Evolutionary conservation across 2,888 invertebrate species (phyloP).

Genomic region (Brenthis ino): DNA sequence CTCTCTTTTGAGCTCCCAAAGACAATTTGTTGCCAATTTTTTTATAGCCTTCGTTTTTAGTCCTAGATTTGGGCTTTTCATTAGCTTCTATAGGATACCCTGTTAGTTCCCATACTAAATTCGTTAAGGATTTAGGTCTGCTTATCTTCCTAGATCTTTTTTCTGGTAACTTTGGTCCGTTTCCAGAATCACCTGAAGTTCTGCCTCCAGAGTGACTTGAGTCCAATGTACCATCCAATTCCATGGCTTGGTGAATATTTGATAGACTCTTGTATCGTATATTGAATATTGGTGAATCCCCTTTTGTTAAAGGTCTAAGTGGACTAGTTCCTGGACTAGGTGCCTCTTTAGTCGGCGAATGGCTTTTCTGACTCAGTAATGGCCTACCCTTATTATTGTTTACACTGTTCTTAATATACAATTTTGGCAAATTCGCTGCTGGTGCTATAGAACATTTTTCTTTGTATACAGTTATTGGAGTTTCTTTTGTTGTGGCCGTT

Average conservation of each 20-base stretch:
- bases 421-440: slow-evolving; percentile 84
- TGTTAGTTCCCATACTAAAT: slow-evolving; percentile 91
- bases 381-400: slow-evolving; percentile 85
- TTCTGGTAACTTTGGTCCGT: slow-evolving; percentile 90
- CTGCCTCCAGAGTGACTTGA: slow-evolving; percentile 94
- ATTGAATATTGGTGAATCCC: slow-evolving; percentile 89
- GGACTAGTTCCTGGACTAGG: slow-evolving; percentile 84
- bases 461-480: slow-evolving; percentile 79
- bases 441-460: slow-evolving; percentile 83
- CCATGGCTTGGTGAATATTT: slow-evolving; percentile 88
- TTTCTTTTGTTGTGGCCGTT: slow-evolving; percentile 82
- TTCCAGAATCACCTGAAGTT: slow-evolving; percentile 91
- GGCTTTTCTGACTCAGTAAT: slow-evolving; percentile 86
- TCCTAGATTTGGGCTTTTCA: slow-evolving; percentile 77
- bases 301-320: slow-evolving; percentile 81
- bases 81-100: slow-evolving; percentile 71
- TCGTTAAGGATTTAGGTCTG: slow-evolving; percentile 92
- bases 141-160: slow-evolving; percentile 91
- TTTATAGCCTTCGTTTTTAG: slow-evolving; percentile 78
- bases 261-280: slow-evolving; percentile 87
- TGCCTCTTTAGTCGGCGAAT: slow-evolving; percentile 87
- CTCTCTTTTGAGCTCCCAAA: slow-evolving; percentile 79
- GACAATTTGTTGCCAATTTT: slow-evolving; percentile 79
- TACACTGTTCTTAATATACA: slow-evolving; percentile 89
- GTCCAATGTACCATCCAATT: slow-evolving; percentile 91